Evolutionary conservation across 2,888 invertebrate species (phyloP).

Genomic region (Ectobius pallidus): DNA sequence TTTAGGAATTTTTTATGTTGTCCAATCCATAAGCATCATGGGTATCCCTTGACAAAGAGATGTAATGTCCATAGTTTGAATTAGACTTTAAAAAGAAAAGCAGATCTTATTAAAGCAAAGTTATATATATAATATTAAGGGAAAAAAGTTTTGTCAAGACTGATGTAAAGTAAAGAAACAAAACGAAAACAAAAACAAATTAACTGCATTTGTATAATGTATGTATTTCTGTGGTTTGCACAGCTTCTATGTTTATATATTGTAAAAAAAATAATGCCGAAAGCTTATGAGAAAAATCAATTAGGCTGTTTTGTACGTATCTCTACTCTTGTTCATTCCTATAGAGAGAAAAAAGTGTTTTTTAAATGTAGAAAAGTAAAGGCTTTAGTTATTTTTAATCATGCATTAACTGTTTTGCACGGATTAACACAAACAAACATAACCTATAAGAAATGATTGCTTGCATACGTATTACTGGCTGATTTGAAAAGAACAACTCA

Average conservation of each 20-base stretch:
- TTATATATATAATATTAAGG: slow-evolving; percentile 28
- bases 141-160: slow-evolving; percentile 45
- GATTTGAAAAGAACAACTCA: neutral
- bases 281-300: slow-evolving; percentile 33
- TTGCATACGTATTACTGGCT: slow-evolving; percentile 14
- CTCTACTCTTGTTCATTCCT: slow-evolving; percentile 39
- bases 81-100: slow-evolving; percentile 8
- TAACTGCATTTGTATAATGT: slow-evolving; percentile 43
- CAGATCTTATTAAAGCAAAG: slow-evolving; percentile 19
- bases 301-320: slow-evolving; percentile 41
- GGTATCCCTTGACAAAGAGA: neutral
- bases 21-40: slow-evolving; percentile 7
- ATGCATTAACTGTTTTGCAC: slow-evolving; percentile 16
- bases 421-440: slow-evolving; percentile 8
- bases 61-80: slow-evolving; percentile 23
- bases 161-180: slow-evolving; percentile 46
- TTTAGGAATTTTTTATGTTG: slow-evolving; percentile 10
- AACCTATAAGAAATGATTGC: slow-evolving; percentile 26
- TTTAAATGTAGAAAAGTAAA: slow-evolving; percentile 23
- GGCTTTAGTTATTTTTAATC: slow-evolving; percentile 21
- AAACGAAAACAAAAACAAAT: slow-evolving; percentile 41
- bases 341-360: slow-evolving; percentile 21
- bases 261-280: slow-evolving; percentile 38
- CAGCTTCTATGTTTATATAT: slow-evolving; percentile 42
- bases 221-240: slow-evolving; percentile 40